These are phyloP conservation scores for Olivierus martensii DNA, from an alignment of 1,140 invertebrate species.

Conservation along the genomic window DNA sequence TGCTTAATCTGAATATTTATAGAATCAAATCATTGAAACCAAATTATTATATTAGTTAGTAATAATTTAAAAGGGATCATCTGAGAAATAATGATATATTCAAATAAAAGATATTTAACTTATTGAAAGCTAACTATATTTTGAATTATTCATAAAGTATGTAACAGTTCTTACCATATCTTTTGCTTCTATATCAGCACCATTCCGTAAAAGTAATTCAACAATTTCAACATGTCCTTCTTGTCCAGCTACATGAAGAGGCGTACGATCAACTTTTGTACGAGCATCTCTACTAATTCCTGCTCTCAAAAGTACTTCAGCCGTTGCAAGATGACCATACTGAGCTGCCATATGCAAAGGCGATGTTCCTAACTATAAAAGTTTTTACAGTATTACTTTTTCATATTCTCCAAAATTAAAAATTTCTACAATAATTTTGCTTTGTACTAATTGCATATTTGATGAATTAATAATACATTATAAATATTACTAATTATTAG, in stretches of 20 bases:
- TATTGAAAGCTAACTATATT: no score
- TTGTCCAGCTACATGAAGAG: constrained; percentile 71
- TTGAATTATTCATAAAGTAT: no score
- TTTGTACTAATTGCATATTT: no score
- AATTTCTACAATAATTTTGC: background rate
- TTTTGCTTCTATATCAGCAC: constrained; percentile 57
- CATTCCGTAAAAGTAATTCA: constrained; percentile 55
- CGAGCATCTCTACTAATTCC: constrained; percentile 73
- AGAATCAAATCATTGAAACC: no score
- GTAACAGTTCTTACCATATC: no score
- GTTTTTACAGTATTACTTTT: background rate
- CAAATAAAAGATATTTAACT: no score
- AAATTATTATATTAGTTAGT: no score
- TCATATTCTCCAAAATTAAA: background rate
- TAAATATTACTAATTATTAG: background rate
- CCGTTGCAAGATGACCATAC: constrained; percentile 64
- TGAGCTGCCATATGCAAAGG: constrained; percentile 74
- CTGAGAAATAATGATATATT: no score
- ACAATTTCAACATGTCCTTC: constrained; percentile 68
- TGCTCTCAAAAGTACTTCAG: constrained; percentile 62
- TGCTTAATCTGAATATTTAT: no score
- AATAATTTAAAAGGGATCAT: no score
- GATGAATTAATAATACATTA: no score
- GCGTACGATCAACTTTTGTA: constrained; percentile 84
- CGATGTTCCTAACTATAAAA: constrained; percentile 61